Base-by-base conservation (phyloP, 1,140 invertebrate genomes). In the Lordiphosa stackelbergi region DNA sequence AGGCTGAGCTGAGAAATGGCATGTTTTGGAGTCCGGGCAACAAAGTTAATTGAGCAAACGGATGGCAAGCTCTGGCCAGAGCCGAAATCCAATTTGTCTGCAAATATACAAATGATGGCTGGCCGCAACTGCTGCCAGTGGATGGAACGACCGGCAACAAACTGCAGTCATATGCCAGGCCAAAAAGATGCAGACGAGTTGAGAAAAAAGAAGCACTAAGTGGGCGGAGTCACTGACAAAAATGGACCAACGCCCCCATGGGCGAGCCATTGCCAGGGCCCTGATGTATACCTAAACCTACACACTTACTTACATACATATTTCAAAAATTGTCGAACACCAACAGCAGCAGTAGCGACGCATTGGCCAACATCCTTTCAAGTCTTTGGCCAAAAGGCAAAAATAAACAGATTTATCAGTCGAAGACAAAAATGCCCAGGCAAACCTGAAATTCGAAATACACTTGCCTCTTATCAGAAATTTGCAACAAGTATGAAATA, bases 21-120 rank as follows among this genome's bases (percentile, higher is more conserved):
- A 43, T 61, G 65, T 61, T 54, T 69, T 24, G 34, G 35, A 38
- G 51, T 54, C 57, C n/a, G 57, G 66, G 58, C 66, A 63, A 55
- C 66, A 69, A 61, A 69, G 66, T 69, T 69, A 69, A 69, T 69
- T 69, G 66, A 69, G 66, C 66, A 69, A 69, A 40, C 55, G 36
- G 49, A 28, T 36, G 48, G 43, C 22, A 45, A 16, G 41, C 53
- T 58, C 52, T 34, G 45, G 52, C 62, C 63, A 37, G 41, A 66
- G 62, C 47, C 24, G 45, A 69, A 69, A 69, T 69, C 57, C 66
- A 69, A 69, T 69, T 69, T 69, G 66, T 69, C 66, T 53, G 63
- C 46, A 66, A 66, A 66, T 66, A 66, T 49, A 58, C 62, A 66
- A 66, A 66, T 66, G 62, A 66, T 66, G 56, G 65, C 52, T 36